A percentile compares a stretch with the other conserved stretches of the same genome.
Evolutionary conservation across 2,113 vertebrate species (phyloP).

Genomic region (Corydoras sp.): DNA sequence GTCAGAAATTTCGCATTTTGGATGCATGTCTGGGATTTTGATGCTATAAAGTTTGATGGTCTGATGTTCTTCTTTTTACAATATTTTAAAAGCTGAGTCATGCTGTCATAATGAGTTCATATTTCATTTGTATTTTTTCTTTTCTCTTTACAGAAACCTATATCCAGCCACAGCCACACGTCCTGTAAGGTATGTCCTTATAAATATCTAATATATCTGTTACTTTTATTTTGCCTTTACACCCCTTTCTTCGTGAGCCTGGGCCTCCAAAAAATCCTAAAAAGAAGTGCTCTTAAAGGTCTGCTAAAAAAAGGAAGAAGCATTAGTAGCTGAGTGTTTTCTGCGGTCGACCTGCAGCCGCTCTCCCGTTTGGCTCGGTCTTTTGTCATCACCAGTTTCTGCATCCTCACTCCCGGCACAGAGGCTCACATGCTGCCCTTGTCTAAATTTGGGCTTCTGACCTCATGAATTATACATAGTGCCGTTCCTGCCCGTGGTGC

Average conservation of each 20-base stretch:
- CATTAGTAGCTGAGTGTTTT: constrained; percentile 68
- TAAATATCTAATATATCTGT: not conserved
- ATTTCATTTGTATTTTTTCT: constrained; percentile 31
- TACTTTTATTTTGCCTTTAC: not conserved
- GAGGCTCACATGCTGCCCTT: not conserved
- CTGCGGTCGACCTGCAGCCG: constrained; percentile 58
- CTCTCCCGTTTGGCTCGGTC: constrained; percentile 48
- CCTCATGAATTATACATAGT: constrained; percentile 34
- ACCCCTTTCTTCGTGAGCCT: too few species aligned
- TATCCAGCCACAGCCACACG: constrained; percentile 67
- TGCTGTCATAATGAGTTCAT: not conserved
- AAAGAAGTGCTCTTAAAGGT: constrained; percentile 39
- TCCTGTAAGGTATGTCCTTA: constrained; percentile 67
- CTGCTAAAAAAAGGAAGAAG: constrained; percentile 53
- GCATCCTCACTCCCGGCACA: not conserved
- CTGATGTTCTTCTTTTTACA: too few species aligned
- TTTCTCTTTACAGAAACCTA: constrained; percentile 60
- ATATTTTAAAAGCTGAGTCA: too few species aligned
- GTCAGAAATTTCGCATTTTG: too few species aligned
- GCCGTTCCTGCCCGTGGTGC: constrained; percentile 11
- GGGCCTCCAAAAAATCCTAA: too few species aligned
- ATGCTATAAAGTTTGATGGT: too few species aligned
- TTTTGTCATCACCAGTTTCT: constrained; percentile 46
- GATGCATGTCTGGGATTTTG: too few species aligned
- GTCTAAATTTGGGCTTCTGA: constrained; percentile 5